Percentiles rank a stretch among this genome's conserved stretches.
Conservation (phyloP, 1,140 invertebrate genomes). For the Cydia strobilella region DNA sequence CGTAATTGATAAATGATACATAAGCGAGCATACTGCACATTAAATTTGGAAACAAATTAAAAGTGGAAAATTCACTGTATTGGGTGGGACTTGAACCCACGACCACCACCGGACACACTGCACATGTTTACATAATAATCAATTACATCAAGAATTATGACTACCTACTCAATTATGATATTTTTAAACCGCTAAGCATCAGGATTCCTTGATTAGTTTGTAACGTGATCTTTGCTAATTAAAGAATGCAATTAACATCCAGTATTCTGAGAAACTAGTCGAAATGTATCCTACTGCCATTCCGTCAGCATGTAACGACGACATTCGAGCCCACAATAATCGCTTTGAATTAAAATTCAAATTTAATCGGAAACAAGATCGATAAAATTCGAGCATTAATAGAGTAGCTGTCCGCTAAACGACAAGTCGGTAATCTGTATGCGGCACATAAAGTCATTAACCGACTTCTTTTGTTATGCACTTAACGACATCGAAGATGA, state of each 20-base stretch:
- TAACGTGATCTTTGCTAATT: constrained; percentile 13
- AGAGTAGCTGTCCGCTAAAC: constrained; percentile 41
- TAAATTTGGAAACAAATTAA: no score
- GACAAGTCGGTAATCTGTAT: constrained; percentile 43
- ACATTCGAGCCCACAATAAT: constrained; percentile 40
- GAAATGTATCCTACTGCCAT: constrained; percentile 12
- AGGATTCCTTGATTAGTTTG: background rate
- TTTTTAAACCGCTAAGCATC: background rate
- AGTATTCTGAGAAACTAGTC: background rate
- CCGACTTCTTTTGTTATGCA: constrained; percentile 54
- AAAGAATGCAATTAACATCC: background rate
- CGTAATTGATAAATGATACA: no score
- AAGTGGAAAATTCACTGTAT: no score
- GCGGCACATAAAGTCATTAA: constrained; percentile 51
- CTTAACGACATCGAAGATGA: constrained; percentile 59
- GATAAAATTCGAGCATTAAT: constrained; percentile 56
- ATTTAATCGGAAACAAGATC: constrained; percentile 48
- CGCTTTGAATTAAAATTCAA: constrained; percentile 61
- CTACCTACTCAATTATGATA: background rate
- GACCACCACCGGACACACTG: no score
- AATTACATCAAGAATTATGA: constrained; percentile 35
- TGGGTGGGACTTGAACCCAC: no score
- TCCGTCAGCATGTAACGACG: constrained; percentile 15
- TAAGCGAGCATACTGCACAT: no score
- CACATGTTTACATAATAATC: background rate